Evolutionary conservation across 2,797 vertebrate genomes (phyloP).

Genomic region (Gila robusta): DNA sequence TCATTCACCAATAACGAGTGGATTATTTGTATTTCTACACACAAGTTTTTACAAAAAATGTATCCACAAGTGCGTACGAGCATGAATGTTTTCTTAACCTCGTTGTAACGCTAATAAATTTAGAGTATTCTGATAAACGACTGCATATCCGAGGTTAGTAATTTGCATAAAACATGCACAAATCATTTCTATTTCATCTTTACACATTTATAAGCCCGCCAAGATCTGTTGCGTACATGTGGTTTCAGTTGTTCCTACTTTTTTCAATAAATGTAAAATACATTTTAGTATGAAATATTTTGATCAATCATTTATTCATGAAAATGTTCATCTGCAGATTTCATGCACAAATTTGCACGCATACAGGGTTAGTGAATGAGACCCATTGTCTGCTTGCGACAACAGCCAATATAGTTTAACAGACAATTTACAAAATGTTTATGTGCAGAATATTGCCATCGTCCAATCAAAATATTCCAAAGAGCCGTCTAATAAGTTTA

Average conservation of each 20-base stretch:
- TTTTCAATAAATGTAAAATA: neutral
- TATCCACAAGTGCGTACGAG: neutral
- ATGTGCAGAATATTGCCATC: neutral
- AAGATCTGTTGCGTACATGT: neutral
- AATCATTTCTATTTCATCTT: neutral
- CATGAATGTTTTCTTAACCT: neutral
- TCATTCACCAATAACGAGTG: neutral
- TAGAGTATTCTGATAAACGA: neutral
- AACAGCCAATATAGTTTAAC: neutral
- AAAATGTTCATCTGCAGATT: neutral
- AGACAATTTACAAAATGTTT: neutral
- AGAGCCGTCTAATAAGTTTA: conserved; percentile 9
- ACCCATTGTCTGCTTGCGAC: neutral
- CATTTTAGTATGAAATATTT: neutral
- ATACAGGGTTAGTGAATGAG: neutral
- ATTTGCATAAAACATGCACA: neutral
- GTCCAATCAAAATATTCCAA: neutral
- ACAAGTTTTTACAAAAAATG: too few species aligned
- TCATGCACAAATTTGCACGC: neutral
- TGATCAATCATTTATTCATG: neutral
- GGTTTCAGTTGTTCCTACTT: neutral
- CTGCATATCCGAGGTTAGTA: neutral
- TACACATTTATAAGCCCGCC: neutral
- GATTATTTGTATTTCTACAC: neutral
- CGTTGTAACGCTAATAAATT: neutral